Evolutionary conservation across 1,140 invertebrate genomes (phyloP).

Genomic region (Monomorium pharaonis): DNA sequence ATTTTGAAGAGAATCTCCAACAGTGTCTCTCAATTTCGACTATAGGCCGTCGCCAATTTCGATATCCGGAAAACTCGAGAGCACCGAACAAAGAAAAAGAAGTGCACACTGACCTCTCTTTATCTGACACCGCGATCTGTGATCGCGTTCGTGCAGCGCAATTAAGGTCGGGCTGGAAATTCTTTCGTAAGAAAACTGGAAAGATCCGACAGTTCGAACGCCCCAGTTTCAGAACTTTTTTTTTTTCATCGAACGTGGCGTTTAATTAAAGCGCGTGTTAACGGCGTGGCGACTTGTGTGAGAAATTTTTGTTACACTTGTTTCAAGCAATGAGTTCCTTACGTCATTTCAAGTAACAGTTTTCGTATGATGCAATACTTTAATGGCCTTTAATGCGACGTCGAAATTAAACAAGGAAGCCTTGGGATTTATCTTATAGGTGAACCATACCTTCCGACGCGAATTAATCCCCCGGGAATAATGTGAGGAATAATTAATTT

Average conservation of each 20-base stretch:
- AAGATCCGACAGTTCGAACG: slow-evolving; percentile 15
- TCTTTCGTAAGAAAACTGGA: slow-evolving; percentile 36
- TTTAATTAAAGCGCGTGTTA: slow-evolving; percentile 40
- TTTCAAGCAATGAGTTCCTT: background rate
- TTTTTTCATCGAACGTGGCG: slow-evolving; percentile 17
- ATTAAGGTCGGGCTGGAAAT: slow-evolving; percentile 2
- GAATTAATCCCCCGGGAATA: slow-evolving; percentile 22
- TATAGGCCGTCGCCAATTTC: background rate
- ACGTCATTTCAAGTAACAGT: background rate
- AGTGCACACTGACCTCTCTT: background rate
- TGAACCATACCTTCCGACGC: background rate
- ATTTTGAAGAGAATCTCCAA: background rate
- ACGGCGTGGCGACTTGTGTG: background rate
- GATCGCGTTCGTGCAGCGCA: background rate
- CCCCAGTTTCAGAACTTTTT: slow-evolving; percentile 20
- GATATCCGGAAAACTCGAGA: background rate
- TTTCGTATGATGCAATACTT: background rate
- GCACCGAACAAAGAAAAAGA: background rate
- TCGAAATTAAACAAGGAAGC: background rate
- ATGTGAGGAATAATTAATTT: slow-evolving; percentile 53
- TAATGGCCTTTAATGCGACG: background rate
- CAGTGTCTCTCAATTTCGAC: slow-evolving; percentile 6
- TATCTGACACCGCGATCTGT: background rate
- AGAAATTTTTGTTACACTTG: background rate
- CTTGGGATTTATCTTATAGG: slow-evolving; percentile 9